Evolutionary conservation across 2,797 vertebrate species (phyloP).

Genomic region (Rallus crepitans): DNA sequence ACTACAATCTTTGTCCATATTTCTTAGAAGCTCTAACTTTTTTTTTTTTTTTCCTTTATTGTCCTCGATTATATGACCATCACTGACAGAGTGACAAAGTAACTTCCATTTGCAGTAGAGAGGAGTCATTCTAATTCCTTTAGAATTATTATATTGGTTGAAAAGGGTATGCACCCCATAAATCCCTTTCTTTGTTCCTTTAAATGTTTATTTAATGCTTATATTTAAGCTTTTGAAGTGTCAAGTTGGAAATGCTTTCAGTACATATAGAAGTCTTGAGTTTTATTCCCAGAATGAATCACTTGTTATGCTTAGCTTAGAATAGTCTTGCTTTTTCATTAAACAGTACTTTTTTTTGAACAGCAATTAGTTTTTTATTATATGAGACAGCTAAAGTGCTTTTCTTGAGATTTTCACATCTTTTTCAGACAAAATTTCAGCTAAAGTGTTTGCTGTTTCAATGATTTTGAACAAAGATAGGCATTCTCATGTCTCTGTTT

Average conservation of each 20-base stretch:
- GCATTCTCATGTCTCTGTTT: neutral
- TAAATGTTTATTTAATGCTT: neutral
- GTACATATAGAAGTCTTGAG: neutral
- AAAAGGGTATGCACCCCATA: neutral
- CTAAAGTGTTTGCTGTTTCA: neutral
- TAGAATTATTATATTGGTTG: neutral
- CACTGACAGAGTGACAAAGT: neutral
- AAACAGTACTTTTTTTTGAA: neutral
- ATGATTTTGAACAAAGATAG: neutral
- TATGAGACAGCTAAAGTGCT: neutral
- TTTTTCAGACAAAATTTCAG: neutral
- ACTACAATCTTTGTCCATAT: neutral
- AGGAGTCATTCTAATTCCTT: neutral
- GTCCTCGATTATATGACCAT: fast-evolving
- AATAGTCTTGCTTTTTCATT: neutral
- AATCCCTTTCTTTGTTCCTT: neutral
- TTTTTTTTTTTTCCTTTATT: neutral
- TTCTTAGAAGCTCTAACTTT: neutral
- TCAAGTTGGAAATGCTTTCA: neutral
- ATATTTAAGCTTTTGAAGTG: neutral
- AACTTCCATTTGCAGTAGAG: neutral
- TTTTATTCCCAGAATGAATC: neutral
- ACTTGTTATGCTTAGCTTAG: neutral
- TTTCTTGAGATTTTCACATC: neutral
- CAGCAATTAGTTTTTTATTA: neutral